Evolutionary conservation across 2,888 invertebrate species (phyloP).

Genomic region (Noctua janthina): DNA sequence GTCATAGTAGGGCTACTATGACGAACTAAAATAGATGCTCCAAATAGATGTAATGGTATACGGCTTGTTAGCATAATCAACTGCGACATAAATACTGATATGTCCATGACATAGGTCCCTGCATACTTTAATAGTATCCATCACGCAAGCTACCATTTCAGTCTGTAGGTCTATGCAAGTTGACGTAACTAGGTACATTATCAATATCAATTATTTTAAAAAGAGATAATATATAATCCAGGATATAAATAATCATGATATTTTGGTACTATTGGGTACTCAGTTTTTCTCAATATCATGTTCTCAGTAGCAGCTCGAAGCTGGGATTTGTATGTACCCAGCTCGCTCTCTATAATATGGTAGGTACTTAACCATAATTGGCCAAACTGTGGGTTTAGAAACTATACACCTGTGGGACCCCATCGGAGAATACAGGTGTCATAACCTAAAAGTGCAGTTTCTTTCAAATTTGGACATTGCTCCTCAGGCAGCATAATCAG

Average conservation of each 20-base stretch:
- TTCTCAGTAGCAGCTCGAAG: not conserved
- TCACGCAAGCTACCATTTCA: not conserved
- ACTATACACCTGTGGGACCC: not conserved
- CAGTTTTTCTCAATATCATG: not conserved
- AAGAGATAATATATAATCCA: too few species aligned
- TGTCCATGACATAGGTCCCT: not conserved
- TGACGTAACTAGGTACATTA: not conserved
- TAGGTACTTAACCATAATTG: not conserved
- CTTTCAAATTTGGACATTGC: not conserved
- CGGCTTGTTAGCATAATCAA: slow-evolving; percentile 14
- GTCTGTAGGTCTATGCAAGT: not conserved
- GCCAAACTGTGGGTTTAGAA: not conserved
- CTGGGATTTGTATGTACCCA: not conserved
- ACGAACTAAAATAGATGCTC: slow-evolving; percentile 6
- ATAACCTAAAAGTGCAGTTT: not conserved
- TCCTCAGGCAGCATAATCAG: not conserved
- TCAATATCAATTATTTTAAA: not conserved
- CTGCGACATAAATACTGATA: slow-evolving; percentile 1
- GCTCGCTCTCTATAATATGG: not conserved
- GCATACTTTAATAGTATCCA: not conserved
- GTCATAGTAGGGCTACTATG: not conserved
- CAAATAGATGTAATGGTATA: slow-evolving; percentile 11
- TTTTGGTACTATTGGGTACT: not conserved
- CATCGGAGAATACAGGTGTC: not conserved
- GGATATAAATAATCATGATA: not conserved